Percentiles rank a stretch among this genome's conserved stretches.
phyloP scores from a whole-genome alignment of 2,797 vertebrate genomes.

The Buphagus erythrorhynchus region DNA sequence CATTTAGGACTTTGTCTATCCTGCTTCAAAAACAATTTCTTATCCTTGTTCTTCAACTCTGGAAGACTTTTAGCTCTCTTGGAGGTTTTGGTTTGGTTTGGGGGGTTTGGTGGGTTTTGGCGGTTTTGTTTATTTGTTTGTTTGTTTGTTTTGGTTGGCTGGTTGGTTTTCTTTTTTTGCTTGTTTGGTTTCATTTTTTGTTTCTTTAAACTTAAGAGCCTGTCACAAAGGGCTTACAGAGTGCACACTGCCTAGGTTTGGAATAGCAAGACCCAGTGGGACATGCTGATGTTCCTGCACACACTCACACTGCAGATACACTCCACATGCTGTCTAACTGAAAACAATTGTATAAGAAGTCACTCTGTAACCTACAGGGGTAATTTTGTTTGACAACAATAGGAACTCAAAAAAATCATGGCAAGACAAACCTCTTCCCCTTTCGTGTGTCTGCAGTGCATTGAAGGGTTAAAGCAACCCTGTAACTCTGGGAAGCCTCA shows the following conservation, averaged over 20 bases:
- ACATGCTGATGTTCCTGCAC: neutral
- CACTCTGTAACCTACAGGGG: neutral
- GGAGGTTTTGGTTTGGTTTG: neutral
- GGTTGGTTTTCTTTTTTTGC: neutral
- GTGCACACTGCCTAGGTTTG: neutral
- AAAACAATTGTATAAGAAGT: neutral
- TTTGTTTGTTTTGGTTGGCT: neutral
- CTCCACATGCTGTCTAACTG: neutral
- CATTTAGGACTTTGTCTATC: neutral
- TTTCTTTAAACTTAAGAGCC: neutral
- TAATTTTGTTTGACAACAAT: neutral
- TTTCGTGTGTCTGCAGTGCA: neutral
- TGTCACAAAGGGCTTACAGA: neutral
- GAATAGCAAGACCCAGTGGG: neutral
- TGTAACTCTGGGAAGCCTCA: neutral
- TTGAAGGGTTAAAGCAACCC: neutral
- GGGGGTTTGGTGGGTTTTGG: too few relatives aligned
- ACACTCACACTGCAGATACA: neutral
- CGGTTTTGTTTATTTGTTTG: neutral
- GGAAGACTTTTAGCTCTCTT: neutral
- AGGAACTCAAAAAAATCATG: neutral
- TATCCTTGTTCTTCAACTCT: neutral
- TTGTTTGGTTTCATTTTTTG: neutral
- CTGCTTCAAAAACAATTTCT: neutral
- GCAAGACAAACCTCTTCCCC: neutral